phyloP scores from a whole-genome alignment of 2,113 vertebrate species.

The Galbula dea region DNA sequence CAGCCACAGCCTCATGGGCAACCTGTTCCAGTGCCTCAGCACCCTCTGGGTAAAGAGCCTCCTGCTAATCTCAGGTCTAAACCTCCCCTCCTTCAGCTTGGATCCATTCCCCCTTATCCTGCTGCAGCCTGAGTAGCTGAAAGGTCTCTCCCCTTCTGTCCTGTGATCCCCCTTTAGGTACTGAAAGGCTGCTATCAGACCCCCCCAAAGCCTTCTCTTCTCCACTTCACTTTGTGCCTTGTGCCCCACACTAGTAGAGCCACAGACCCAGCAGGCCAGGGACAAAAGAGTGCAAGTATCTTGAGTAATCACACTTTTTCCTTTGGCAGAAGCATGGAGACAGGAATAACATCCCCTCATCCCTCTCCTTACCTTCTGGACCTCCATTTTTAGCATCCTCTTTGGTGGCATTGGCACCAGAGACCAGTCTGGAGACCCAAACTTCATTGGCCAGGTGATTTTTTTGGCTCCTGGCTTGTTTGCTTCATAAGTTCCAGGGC shows the following conservation, averaged over 20 bases:
- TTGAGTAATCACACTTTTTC: background rate
- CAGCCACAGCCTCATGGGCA: no score
- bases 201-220: no score
- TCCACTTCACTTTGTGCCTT: background rate
- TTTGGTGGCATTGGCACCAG: slow-evolving; percentile 66
- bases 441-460: slow-evolving; percentile 85
- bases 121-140: no score
- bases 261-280: background rate
- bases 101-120: no score
- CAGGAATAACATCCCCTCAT: background rate
- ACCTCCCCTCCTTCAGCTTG: no score
- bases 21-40: no score
- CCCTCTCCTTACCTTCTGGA: slow-evolving; percentile 29
- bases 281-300: background rate
- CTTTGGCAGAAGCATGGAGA: background rate
- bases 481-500: slow-evolving; percentile 78
- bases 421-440: slow-evolving; percentile 85
- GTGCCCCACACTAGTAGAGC: background rate
- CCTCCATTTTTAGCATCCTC: slow-evolving; percentile 76
- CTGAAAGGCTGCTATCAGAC: no score
- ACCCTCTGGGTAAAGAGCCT: no score
- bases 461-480: slow-evolving; percentile 42
- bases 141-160: no score
- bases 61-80: no score
- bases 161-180: no score